Evolutionary conservation across 2,797 vertebrate genomes (phyloP).

Genomic region (Labroides dimidiatus): DNA sequence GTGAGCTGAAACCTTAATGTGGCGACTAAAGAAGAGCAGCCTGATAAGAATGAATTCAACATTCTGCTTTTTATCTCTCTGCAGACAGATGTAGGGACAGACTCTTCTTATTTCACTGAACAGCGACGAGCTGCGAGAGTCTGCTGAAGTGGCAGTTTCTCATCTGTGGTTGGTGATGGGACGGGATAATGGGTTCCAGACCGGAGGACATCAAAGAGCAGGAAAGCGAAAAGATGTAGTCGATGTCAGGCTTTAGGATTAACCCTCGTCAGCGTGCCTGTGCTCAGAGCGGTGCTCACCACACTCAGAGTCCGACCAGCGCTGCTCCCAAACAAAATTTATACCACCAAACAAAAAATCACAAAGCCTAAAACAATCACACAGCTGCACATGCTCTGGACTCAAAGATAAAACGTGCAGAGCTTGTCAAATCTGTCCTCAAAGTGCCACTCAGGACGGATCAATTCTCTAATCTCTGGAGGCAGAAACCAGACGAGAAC

Average conservation of each 20-base stretch:
- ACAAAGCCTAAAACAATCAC: slow-evolving; percentile 5
- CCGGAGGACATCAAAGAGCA: slow-evolving; percentile 26
- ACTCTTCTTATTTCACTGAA: slow-evolving; percentile 4
- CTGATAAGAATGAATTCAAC: slow-evolving; percentile 1
- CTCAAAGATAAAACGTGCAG: slow-evolving; percentile 71
- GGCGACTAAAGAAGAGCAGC: neutral
- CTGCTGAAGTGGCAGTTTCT: slow-evolving; percentile 15
- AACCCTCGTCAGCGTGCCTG: slow-evolving; percentile 12
- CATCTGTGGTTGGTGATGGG: slow-evolving; percentile 19
- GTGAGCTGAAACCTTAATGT: neutral
- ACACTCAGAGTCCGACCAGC: slow-evolving; percentile 1
- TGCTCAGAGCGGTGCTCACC: slow-evolving; percentile 8
- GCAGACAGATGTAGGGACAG: slow-evolving; percentile 8
- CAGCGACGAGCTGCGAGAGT: neutral
- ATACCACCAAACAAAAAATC: neutral
- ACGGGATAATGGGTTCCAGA: slow-evolving; percentile 2
- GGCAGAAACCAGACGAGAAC: slow-evolving; percentile 42
- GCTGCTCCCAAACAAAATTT: slow-evolving; percentile 9
- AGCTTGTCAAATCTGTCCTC: slow-evolving; percentile 85
- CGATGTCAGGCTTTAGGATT: slow-evolving; percentile 18
- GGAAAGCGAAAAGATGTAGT: slow-evolving; percentile 12
- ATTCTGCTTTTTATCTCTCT: slow-evolving; percentile 7
- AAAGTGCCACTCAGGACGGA: slow-evolving; percentile 88
- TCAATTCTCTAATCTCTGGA: slow-evolving; percentile 85
- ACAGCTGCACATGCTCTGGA: slow-evolving; percentile 12